These are phyloP conservation scores for Gopherus flavomarginatus DNA, from an alignment of 2,113 vertebrate genomes.

Conservation along the genomic window DNA sequence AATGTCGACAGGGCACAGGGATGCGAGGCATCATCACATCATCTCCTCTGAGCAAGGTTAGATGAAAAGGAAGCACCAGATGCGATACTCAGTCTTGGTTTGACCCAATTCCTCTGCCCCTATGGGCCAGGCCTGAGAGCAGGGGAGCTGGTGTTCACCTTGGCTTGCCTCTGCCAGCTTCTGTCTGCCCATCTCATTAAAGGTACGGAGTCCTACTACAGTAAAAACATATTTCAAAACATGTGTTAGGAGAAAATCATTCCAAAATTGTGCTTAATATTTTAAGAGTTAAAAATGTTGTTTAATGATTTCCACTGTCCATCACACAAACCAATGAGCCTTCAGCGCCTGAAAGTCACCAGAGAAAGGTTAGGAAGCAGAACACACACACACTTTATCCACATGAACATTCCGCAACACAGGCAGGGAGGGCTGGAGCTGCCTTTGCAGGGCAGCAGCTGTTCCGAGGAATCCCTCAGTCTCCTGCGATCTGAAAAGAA, in stretches of 20 bases:
- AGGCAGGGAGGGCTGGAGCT: fast-evolving
- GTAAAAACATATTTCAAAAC: not conserved
- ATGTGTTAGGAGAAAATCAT: fast-evolving
- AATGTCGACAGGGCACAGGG: not conserved
- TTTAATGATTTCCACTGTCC: fast-evolving
- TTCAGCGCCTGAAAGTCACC: not conserved
- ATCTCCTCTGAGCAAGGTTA: not conserved
- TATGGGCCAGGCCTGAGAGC: fast-evolving
- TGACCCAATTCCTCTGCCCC: not conserved
- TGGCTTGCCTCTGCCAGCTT: not conserved
- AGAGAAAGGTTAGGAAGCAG: not conserved
- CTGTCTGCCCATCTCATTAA: not conserved
- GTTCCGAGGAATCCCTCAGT: fast-evolving
- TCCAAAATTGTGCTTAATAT: not conserved
- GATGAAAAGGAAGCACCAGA: not conserved
- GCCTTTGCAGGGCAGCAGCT: fast-evolving
- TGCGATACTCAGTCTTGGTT: not conserved
- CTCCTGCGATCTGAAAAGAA: fast-evolving
- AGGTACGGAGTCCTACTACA: not conserved
- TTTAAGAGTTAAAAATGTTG: not conserved
- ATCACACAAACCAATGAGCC: not conserved
- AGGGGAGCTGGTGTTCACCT: not conserved
- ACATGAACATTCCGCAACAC: fast-evolving
- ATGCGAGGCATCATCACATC: not conserved
- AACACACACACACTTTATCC: fast-evolving